Percentiles rank a stretch among this genome's conserved stretches.
These are phyloP conservation scores for Arrhopalites spinosus DNA, from an alignment of 2,888 invertebrate genomes.

Conservation along the genomic window DNA sequence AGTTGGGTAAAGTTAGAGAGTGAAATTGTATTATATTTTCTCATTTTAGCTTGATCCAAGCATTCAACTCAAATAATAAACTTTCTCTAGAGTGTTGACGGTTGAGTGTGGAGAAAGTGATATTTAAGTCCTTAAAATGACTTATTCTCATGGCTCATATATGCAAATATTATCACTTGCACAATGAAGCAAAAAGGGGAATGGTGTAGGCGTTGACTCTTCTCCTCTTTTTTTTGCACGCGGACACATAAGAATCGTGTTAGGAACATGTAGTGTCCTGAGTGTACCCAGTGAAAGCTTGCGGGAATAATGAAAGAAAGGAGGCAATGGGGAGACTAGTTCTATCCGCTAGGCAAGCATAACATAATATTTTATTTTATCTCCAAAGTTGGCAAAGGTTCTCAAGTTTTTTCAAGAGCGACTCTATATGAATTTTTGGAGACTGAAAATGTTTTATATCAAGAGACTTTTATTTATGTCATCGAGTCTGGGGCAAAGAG, in stretches of 20 bases:
- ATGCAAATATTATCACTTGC: too few relatives aligned
- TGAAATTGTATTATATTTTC: too few relatives aligned
- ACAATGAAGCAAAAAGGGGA: too few relatives aligned
- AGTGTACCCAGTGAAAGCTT: background rate
- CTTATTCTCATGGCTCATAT: too few relatives aligned
- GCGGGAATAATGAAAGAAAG: constrained; percentile 7
- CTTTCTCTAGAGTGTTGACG: too few relatives aligned
- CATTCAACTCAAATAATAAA: too few relatives aligned
- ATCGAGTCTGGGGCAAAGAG: background rate
- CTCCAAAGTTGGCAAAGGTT: constrained; percentile 24
- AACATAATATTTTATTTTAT: constrained; percentile 31
- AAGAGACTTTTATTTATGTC: background rate
- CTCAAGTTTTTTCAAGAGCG: constrained; percentile 18
- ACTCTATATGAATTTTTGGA: background rate
- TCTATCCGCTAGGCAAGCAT: background rate
- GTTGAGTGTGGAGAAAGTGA: too few relatives aligned
- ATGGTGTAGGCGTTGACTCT: background rate
- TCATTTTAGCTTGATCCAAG: too few relatives aligned
- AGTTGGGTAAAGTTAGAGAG: too few relatives aligned
- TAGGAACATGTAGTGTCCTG: background rate
- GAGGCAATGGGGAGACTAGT: background rate
- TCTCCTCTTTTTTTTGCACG: background rate
- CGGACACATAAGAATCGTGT: too few relatives aligned
- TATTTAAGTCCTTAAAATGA: too few relatives aligned
- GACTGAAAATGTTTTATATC: too few relatives aligned